Evolutionary conservation across 2,888 invertebrate species (phyloP).

Genomic region (Ernsta delagoae): DNA sequence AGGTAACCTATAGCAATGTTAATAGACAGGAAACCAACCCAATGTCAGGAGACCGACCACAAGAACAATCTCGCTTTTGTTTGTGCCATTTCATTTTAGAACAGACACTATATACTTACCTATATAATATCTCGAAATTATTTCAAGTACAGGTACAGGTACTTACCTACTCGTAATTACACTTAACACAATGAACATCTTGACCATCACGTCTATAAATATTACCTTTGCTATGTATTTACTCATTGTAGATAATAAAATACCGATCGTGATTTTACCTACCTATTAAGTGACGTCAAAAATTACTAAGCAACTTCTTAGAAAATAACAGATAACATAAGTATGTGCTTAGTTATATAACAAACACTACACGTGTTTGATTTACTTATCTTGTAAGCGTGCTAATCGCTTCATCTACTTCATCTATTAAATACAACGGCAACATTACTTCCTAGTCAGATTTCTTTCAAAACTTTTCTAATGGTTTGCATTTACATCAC

Average conservation of each 20-base stretch:
- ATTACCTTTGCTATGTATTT: too few relatives aligned
- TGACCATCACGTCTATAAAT: neutral
- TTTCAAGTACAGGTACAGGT: constrained; percentile 9
- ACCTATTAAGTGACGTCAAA: constrained; percentile 5
- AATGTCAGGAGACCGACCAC: constrained; percentile 67
- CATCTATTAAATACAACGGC: neutral
- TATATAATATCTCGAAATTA: constrained; percentile 10
- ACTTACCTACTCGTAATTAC: too few relatives aligned
- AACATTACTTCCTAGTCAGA: constrained; percentile 10
- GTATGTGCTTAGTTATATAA: constrained; percentile 4
- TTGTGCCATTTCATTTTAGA: constrained; percentile 30
- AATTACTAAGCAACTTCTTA: constrained; percentile 2
- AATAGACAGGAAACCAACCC: constrained; percentile 78
- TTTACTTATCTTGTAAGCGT: neutral
- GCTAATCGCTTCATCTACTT: constrained; percentile 13
- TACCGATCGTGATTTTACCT: neutral
- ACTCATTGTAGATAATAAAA: neutral
- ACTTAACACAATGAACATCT: neutral
- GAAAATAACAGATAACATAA: constrained; percentile 5
- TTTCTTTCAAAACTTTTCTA: neutral
- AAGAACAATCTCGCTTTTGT: constrained; percentile 49
- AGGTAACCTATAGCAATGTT: constrained; percentile 77
- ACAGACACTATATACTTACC: too few relatives aligned
- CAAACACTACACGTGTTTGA: constrained; percentile 5
- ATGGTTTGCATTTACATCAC: neutral